Conservation (phyloP, 1,140 invertebrate species). For the Drosophila micromelanica region DNA sequence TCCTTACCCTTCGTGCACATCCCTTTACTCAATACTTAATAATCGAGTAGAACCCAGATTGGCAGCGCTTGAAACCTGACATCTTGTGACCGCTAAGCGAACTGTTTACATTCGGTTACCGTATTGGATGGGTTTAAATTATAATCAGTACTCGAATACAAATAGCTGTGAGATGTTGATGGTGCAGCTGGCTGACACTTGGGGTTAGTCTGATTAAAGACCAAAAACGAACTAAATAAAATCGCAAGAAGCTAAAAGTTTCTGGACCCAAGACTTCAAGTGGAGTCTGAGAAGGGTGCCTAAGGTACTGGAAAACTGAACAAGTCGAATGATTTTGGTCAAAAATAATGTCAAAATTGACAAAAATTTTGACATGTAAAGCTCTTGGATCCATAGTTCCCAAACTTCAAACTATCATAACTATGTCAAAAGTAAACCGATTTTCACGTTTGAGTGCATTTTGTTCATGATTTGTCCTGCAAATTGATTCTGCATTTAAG, state of each 20-base stretch:
- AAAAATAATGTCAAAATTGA: too few species aligned
- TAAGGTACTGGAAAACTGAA: too few species aligned
- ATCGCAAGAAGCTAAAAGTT: not conserved
- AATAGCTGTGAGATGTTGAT: slow-evolving; percentile 21
- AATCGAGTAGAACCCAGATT: slow-evolving; percentile 28
- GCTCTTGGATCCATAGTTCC: too few species aligned
- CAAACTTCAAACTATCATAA: too few species aligned
- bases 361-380: too few species aligned
- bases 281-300: too few species aligned
- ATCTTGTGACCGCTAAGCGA: not conserved
- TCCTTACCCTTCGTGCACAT: not conserved
- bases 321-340: too few species aligned
- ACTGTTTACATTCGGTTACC: slow-evolving; percentile 17
- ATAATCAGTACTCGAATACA: slow-evolving; percentile 6
- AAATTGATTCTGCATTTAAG: too few species aligned
- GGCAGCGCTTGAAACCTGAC: slow-evolving; percentile 13
- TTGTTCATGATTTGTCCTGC: too few species aligned
- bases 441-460: too few species aligned
- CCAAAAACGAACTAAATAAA: not conserved
- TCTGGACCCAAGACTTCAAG: too few species aligned
- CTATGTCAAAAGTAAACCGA: too few species aligned
- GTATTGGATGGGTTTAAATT: slow-evolving; percentile 12
- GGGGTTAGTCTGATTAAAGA: not conserved
- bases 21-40: slow-evolving; percentile 32
- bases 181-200: slow-evolving; percentile 9